phyloP scores from a whole-genome alignment of 2,888 invertebrate species.

The Margaritifera margaritifera region DNA sequence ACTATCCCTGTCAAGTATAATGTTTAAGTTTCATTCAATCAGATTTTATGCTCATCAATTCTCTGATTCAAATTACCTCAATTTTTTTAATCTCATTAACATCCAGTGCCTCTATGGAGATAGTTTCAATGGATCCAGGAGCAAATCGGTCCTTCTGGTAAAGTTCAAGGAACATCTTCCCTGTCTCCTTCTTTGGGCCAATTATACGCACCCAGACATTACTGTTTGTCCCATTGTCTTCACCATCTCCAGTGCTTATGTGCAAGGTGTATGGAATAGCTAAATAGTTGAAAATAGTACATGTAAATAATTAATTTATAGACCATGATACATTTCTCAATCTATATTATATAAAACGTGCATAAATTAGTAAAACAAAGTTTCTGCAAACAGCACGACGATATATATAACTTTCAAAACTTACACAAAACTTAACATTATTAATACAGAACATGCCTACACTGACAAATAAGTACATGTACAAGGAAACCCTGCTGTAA shows the following conservation, averaged over 20 bases:
- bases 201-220: slow-evolving; percentile 69
- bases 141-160: slow-evolving; percentile 65
- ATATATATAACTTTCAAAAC: too few species aligned
- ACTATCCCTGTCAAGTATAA: too few species aligned
- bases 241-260: slow-evolving; percentile 68
- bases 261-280: slow-evolving; percentile 71
- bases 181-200: slow-evolving; percentile 65
- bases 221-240: slow-evolving; percentile 69
- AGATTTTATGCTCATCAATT: too few species aligned
- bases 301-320: neutral
- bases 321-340: neutral
- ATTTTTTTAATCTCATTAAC: slow-evolving; percentile 68
- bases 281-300: slow-evolving; percentile 34
- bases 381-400: too few species aligned
- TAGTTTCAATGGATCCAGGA: slow-evolving; percentile 69
- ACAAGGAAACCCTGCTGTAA: too few species aligned
- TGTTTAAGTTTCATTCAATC: too few species aligned
- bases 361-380: neutral
- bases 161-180: slow-evolving; percentile 64
- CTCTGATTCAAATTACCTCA: slow-evolving; percentile 55
- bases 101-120: slow-evolving; percentile 71
- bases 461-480: too few species aligned
- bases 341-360: neutral
- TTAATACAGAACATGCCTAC: too few species aligned
- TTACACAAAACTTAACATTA: too few species aligned